A percentile compares a stretch with the other conserved stretches of the same genome.
Conservation (phyloP, 2,113 vertebrate species). For the Lagenorhynchus albirostris region DNA sequence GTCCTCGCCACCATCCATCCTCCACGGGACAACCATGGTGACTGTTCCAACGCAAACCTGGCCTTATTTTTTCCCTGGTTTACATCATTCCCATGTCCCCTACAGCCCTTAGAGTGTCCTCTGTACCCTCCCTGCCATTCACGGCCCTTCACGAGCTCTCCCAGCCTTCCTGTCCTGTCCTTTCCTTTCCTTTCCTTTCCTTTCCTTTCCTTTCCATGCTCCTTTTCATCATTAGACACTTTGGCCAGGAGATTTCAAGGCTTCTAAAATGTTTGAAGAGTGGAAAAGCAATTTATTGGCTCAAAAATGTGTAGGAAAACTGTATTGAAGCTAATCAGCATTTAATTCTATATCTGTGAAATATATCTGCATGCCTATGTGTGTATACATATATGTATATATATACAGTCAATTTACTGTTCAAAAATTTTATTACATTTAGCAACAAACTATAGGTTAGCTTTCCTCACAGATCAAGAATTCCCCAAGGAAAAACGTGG, state of each 20-base stretch:
- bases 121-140: not conserved
- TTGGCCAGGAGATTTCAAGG: not conserved
- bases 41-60: not conserved
- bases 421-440: not conserved
- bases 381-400: not conserved
- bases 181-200: not conserved
- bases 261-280: not conserved
- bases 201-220: not conserved
- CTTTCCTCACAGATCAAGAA: not conserved
- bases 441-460: not conserved
- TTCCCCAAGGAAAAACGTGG: not conserved
- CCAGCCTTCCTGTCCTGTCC: not conserved
- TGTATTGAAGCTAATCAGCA: not conserved
- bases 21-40: fast-evolving
- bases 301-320: not conserved
- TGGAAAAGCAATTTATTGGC: not conserved
- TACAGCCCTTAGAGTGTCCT: too few relatives aligned
- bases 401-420: not conserved
- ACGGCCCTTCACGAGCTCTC: not conserved
- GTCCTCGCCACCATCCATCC: fast-evolving
- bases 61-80: not conserved
- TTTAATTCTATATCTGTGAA: not conserved
- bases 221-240: not conserved
- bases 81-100: fast-evolving
- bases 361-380: not conserved